These are phyloP conservation scores for Helicorthomorpha holstii DNA, from an alignment of 1,140 invertebrate species.

Conservation along the genomic window DNA sequence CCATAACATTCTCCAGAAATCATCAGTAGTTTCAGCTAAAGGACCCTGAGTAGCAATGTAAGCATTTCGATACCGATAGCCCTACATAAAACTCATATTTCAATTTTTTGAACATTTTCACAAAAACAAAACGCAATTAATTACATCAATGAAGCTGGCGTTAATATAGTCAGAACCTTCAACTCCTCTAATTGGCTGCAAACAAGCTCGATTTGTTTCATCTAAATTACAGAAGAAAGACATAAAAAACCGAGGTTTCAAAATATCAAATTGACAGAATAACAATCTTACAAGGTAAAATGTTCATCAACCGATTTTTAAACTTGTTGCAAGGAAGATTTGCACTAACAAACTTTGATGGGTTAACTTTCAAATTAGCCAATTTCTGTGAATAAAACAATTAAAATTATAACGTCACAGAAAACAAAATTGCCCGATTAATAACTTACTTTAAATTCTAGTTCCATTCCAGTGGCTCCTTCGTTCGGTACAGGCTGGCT, in stretches of 20 bases:
- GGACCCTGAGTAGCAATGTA: constrained; percentile 99
- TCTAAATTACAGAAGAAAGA: constrained; percentile 39
- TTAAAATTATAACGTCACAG: constrained; percentile 10
- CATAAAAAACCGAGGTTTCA: constrained; percentile 59
- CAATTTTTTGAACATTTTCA: constrained; percentile 98
- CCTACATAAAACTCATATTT: constrained; percentile 94
- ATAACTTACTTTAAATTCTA: constrained; percentile 72
- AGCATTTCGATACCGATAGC: constrained; percentile 57
- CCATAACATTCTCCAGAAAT: constrained; percentile 99
- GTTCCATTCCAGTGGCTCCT: constrained; percentile 80
- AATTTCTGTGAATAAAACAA: constrained; percentile 54
- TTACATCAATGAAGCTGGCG: constrained; percentile 88
- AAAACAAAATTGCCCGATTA: constrained; percentile 8
- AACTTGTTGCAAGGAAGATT: constrained; percentile 93
- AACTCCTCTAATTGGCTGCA: constrained; percentile 72
- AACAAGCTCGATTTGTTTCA: constrained; percentile 84
- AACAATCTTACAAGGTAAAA: constrained; percentile 66
- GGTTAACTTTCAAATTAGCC: constrained; percentile 84
- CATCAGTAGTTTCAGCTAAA: constrained; percentile 83
- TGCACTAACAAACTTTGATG: constrained; percentile 83
- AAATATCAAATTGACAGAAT: constrained; percentile 4
- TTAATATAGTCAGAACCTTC: constrained; percentile 99
- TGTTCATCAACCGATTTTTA: constrained; percentile 94
- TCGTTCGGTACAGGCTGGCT: constrained; percentile 43
- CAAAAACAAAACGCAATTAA: constrained; percentile 61